Conservation (phyloP, 2,113 vertebrate genomes). For the Pavo muticus region DNA sequence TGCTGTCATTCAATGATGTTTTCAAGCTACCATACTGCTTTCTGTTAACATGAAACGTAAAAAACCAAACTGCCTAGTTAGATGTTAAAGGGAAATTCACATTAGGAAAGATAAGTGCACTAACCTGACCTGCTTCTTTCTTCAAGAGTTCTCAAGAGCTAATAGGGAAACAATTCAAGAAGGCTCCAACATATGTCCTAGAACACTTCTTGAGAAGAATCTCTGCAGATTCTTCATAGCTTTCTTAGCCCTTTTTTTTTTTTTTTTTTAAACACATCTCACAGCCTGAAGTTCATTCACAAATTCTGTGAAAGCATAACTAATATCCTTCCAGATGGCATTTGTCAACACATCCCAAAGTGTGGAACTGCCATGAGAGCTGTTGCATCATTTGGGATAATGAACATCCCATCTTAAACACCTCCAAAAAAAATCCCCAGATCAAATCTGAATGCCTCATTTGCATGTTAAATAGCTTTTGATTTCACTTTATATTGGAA, state of each 20-base stretch:
- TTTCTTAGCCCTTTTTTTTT: background rate
- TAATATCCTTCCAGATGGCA: background rate
- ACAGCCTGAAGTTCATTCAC: background rate
- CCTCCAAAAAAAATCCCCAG: background rate
- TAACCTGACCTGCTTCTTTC: background rate
- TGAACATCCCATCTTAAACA: background rate
- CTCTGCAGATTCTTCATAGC: background rate
- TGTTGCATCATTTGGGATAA: background rate
- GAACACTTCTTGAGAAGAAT: background rate
- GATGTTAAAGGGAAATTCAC: background rate
- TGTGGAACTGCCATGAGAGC: background rate
- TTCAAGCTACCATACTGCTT: background rate
- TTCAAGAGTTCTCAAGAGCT: background rate
- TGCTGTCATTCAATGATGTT: background rate
- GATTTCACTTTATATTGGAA: background rate
- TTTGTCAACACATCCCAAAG: background rate
- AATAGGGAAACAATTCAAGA: background rate
- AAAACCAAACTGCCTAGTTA: background rate
- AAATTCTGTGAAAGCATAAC: background rate
- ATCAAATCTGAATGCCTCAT: background rate
- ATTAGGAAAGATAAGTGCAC: background rate
- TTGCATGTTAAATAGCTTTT: background rate
- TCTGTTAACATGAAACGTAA: background rate
- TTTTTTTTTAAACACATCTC: background rate
- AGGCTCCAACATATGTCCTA: background rate